A percentile compares a stretch with the other conserved stretches of the same genome.
phyloP scores from a whole-genome alignment of 2,113 vertebrate genomes.

The Vanacampus margaritifer region DNA sequence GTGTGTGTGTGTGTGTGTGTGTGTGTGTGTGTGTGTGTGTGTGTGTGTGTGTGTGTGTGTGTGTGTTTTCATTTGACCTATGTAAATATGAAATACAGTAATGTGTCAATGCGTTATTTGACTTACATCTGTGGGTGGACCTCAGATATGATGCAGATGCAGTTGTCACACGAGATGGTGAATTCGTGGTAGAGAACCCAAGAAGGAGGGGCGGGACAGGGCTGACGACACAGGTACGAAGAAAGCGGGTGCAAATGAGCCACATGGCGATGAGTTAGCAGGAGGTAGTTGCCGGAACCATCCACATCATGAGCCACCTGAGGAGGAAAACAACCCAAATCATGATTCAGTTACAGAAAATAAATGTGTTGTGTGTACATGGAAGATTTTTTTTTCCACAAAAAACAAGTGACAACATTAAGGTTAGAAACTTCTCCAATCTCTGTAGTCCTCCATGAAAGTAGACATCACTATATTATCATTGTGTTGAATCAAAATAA shows the following conservation, averaged over 20 bases:
- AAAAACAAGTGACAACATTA: too few species aligned
- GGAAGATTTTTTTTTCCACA: too few species aligned
- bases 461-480: too few species aligned
- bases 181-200: slow-evolving; percentile 90
- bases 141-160: slow-evolving; percentile 78
- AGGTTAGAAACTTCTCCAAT: too few species aligned
- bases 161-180: slow-evolving; percentile 81
- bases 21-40: too few species aligned
- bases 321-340: slow-evolving; percentile 1
- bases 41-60: too few species aligned
- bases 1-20: too few species aligned
- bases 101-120: too few species aligned
- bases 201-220: slow-evolving; percentile 72
- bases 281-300: slow-evolving; percentile 86
- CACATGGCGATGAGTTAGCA: slow-evolving; percentile 85
- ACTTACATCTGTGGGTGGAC: slow-evolving; percentile 91
- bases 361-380: background rate
- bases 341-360: background rate
- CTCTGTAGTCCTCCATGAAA: too few species aligned
- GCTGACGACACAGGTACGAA: slow-evolving; percentile 82
- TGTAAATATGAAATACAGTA: too few species aligned
- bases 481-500: too few species aligned
- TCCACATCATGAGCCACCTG: slow-evolving; percentile 88
- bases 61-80: too few species aligned
- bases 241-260: slow-evolving; percentile 84